Evolutionary conservation across 2,113 vertebrate species (phyloP), one percentile per base, ranked within the genome.

Genomic region (Casuarius casuarius): DNA sequence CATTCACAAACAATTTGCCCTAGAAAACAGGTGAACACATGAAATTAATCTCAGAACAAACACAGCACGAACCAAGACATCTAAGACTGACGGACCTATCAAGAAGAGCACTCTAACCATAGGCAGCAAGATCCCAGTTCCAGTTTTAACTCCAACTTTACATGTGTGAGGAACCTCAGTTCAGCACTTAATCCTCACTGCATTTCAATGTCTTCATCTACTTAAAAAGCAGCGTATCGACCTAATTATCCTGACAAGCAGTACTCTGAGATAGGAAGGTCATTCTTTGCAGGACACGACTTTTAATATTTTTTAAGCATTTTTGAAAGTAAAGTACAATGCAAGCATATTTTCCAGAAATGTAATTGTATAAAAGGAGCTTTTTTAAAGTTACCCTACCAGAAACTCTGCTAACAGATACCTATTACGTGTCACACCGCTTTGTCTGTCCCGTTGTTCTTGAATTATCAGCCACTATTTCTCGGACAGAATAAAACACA

Each of bases 401-500:
- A 66, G 22, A 17, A 21, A 28, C 21, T 26, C 48, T 66, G 22
- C 72, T n/a, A 44, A 31, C 26, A 26, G 49, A 1, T 20, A 48
- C 0, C 71, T 42, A 8, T 22, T n/a, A 35, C 12, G 25, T 5
- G 3, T 29, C 59, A 44, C 0, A 0, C 61, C 2, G 1, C 4
- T 10, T 35, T 20, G 48, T 33, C 42, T 5, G 31, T 52, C 42
- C 31, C 72, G 6, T 1, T 46, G 62, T 26, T 51, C 66, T 48
- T 10, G 8, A 81, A 29, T 9, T 52, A 26, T 1, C 56, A 51
- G n/a, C 56, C 29, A 44, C 31, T 20, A 2, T 8, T 51, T 65
- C n/a, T 28, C 12, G 7, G 62, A 46, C 28, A 5, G 33, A 63
- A 38, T 6, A 25, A 29, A 46, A 13, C n/a, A 16, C 42, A 20